Conservation (phyloP, 2,888 invertebrate species). For the Chalcosyrphus nemorum region DNA sequence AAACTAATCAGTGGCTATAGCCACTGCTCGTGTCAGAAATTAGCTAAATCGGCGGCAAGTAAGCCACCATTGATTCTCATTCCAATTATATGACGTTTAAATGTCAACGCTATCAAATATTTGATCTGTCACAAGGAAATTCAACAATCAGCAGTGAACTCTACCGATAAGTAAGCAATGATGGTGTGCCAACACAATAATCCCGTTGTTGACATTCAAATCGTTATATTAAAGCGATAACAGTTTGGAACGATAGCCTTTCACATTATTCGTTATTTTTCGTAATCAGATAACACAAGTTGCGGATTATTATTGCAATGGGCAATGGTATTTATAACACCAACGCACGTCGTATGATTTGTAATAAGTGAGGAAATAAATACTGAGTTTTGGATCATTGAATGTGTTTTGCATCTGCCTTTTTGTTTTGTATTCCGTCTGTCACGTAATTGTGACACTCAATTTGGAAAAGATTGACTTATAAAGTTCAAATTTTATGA, state of each 20-base stretch:
- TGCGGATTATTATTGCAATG: background rate
- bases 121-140: background rate
- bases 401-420: too few species aligned
- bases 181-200: background rate
- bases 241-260: conserved; percentile 1
- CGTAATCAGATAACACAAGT: conserved; percentile 12
- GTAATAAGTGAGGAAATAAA: background rate
- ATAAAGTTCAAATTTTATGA: too few species aligned
- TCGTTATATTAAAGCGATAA: conserved; percentile 24
- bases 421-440: too few species aligned
- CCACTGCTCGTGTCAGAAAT: background rate
- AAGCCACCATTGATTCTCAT: background rate
- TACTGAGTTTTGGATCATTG: background rate
- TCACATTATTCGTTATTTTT: background rate
- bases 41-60: background rate
- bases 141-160: background rate
- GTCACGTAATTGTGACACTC: too few species aligned
- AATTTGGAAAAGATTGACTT: too few species aligned
- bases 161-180: background rate
- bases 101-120: background rate
- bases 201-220: conserved; percentile 25
- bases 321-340: background rate
- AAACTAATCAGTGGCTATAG: background rate
- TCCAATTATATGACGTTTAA: background rate
- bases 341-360: background rate